These are phyloP conservation scores for Atrina japonica DNA, from an alignment of 2,888 invertebrate species.

Conservation along the genomic window DNA sequence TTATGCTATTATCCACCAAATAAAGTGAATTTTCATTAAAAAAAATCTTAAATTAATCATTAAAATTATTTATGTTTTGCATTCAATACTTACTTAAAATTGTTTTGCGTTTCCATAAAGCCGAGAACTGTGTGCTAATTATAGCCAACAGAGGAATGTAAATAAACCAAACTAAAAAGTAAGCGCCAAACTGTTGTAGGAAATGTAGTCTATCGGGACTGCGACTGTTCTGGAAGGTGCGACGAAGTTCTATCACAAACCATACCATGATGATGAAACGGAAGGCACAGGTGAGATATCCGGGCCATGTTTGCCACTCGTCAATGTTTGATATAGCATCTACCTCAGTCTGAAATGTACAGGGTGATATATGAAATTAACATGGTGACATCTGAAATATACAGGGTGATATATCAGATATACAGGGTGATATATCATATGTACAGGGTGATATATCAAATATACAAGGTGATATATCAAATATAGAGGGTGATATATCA, in stretches of 20 bases:
- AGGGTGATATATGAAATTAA: too few relatives aligned
- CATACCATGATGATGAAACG: conserved; percentile 92
- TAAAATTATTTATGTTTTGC: too few relatives aligned
- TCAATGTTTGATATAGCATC: conserved; percentile 97
- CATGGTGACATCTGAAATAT: too few relatives aligned
- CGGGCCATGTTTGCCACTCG: conserved; percentile 98
- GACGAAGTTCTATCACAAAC: conserved; percentile 89
- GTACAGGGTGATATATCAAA: too few relatives aligned
- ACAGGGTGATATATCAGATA: too few relatives aligned
- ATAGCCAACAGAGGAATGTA: conserved; percentile 97
- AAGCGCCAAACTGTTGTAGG: conserved; percentile 97
- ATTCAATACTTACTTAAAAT: conserved; percentile 87
- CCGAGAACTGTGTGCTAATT: conserved; percentile 94
- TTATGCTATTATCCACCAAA: too few relatives aligned
- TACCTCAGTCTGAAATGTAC: conserved; percentile 89
- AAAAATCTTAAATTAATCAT: too few relatives aligned
- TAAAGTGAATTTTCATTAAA: too few relatives aligned
- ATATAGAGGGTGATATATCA: too few relatives aligned
- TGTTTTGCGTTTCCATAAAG: conserved; percentile 97
- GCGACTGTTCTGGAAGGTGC: conserved; percentile 89
- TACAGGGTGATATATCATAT: too few relatives aligned
- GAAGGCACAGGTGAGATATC: conserved; percentile 94
- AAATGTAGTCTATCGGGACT: conserved; percentile 93
- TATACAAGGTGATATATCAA: too few relatives aligned
- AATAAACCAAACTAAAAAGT: conserved; percentile 98